A percentile compares a stretch with the other conserved stretches of the same genome.
These are phyloP conservation scores for Merodon equestris DNA, from an alignment of 2,888 invertebrate genomes.

Conservation along the genomic window DNA sequence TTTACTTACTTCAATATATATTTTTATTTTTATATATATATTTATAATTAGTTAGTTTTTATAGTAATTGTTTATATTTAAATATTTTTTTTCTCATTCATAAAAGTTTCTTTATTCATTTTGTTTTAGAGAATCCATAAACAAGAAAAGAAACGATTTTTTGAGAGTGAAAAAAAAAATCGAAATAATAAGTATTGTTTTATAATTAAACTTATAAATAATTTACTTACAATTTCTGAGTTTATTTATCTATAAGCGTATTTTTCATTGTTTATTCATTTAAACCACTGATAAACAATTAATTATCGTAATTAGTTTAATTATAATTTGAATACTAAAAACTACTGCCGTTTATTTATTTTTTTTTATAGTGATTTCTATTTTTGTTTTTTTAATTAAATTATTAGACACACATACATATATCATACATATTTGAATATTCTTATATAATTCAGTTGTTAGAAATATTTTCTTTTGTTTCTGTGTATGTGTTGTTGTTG, in stretches of 20 bases:
- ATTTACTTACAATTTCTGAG: conserved; percentile 67
- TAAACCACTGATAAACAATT: conserved; percentile 68
- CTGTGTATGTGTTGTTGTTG: conserved; percentile 29
- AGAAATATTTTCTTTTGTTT: conserved; percentile 29
- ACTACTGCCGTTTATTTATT: conserved; percentile 43
- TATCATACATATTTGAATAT: conserved; percentile 25
- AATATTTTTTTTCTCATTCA: conserved; percentile 11
- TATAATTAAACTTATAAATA: conserved; percentile 62
- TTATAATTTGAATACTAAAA: conserved; percentile 51
- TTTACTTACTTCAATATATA: conserved; percentile 43
- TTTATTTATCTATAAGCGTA: conserved; percentile 72
- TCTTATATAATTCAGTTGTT: conserved; percentile 38
- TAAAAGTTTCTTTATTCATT: conserved; percentile 10
- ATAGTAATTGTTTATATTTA: conserved; percentile 54
- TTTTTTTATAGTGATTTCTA: conserved; percentile 19
- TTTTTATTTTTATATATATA: too few relatives aligned
- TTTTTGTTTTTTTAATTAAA: conserved; percentile 25
- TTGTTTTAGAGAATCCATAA: conserved; percentile 33
- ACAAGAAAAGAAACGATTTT: conserved; percentile 6
- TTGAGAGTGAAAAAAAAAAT: conserved; percentile 35
- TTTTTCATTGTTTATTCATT: conserved; percentile 71
- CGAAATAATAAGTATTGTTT: conserved; percentile 30
- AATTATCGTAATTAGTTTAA: conserved; percentile 32
- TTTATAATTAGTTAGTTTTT: conserved; percentile 58
- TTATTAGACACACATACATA: conserved; percentile 63